Evolutionary conservation across 2,888 invertebrate species (phyloP).

Genomic region (Ophion ventricosus): DNA sequence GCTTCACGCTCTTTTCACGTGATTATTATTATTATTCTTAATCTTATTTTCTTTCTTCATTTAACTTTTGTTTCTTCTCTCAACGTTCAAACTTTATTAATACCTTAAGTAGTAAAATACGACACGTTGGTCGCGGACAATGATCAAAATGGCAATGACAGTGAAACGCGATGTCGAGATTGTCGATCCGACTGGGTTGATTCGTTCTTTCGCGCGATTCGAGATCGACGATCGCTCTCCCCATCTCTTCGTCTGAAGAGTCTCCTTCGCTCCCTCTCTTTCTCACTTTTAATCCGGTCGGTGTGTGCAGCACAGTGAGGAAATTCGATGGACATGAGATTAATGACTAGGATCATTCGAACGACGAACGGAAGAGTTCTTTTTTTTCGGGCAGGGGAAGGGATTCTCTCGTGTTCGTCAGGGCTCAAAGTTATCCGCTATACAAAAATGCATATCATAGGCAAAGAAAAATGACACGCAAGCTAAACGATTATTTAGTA

Average conservation of each 20-base stretch:
- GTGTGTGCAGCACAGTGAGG: conserved; percentile 22
- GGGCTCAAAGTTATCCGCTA: conserved; percentile 57
- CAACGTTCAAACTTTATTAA: conserved; percentile 51
- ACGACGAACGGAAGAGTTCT: conserved; percentile 33
- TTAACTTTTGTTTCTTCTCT: conserved; percentile 28
- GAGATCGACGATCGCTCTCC: background rate
- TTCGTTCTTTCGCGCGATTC: background rate
- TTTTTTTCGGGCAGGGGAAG: background rate
- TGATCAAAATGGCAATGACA: conserved; percentile 64
- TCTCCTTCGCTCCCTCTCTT: background rate
- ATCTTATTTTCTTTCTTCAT: conserved; percentile 34
- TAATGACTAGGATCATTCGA: conserved; percentile 42
- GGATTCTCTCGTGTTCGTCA: conserved; percentile 11
- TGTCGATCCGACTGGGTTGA: conserved; percentile 7
- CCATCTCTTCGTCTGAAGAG: background rate
- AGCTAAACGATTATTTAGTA: conserved; percentile 49
- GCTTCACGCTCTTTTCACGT: conserved; percentile 58
- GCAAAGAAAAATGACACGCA: conserved; percentile 62
- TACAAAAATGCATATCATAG: conserved; percentile 67
- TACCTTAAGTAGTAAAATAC: conserved; percentile 62
- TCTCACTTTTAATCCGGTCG: background rate
- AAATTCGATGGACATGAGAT: conserved; percentile 49
- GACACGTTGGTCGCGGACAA: conserved; percentile 55
- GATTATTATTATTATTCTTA: conserved; percentile 24
- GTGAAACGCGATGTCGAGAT: conserved; percentile 41